These are phyloP conservation scores for Rhagologus leucostigma DNA, from an alignment of 2,113 vertebrate species.

Conservation along the genomic window DNA sequence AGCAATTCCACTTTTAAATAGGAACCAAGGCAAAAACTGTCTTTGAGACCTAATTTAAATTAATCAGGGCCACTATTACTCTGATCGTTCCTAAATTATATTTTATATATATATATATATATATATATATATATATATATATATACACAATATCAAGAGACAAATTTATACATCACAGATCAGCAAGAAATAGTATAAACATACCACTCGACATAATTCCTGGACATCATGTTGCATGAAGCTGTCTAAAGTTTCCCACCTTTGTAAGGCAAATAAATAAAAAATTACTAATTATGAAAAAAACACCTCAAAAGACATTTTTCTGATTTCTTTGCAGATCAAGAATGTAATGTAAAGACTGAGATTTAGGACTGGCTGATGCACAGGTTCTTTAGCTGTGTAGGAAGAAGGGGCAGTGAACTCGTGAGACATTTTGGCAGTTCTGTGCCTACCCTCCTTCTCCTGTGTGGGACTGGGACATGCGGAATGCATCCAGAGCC, in stretches of 20 bases:
- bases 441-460: not conserved
- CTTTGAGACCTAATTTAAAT: not conserved
- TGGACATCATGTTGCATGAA: constrained; percentile 99
- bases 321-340: not conserved
- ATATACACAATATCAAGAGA: not conserved
- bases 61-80: not conserved
- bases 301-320: not conserved
- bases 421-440: not conserved
- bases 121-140: not conserved
- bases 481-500: not conserved
- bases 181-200: constrained; percentile 55
- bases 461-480: not conserved
- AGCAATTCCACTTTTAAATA: not conserved
- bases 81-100: not conserved
- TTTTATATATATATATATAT: too few species aligned
- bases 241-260: constrained; percentile 99
- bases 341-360: not conserved
- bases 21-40: not conserved
- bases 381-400: not conserved
- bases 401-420: not conserved
- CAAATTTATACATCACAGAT: not conserved
- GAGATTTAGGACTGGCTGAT: not conserved
- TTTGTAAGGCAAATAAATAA: constrained; percentile 55
- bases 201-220: constrained; percentile 97
- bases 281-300: not conserved